Evolutionary conservation across 2,113 vertebrate genomes (phyloP).

Genomic region (Phrynocephalus versicolor): DNA sequence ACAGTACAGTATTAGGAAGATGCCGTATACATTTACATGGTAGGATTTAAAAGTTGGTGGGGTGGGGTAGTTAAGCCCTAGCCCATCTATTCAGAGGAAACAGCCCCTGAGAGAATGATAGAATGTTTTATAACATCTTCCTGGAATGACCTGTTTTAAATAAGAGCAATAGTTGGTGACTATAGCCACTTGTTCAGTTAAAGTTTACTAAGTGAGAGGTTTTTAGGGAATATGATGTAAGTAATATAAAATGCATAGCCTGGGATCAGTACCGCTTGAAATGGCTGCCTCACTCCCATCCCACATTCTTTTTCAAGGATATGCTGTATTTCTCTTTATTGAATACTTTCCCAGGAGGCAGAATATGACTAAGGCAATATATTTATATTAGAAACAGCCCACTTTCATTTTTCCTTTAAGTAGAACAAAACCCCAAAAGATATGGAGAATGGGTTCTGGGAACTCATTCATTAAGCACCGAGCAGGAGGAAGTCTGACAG

Average conservation of each 20-base stretch:
- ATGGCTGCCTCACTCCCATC: slow-evolving; percentile 31
- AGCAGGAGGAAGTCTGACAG: background rate
- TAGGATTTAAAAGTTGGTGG: slow-evolving; percentile 43
- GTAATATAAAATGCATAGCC: slow-evolving; percentile 54
- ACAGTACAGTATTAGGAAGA: slow-evolving; percentile 11
- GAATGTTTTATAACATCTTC: slow-evolving; percentile 48
- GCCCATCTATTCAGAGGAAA: slow-evolving; percentile 25
- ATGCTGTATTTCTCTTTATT: slow-evolving; percentile 38
- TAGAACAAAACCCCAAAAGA: background rate
- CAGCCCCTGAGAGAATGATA: slow-evolving; percentile 44
- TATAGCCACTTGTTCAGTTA: slow-evolving; percentile 42
- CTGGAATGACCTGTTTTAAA: slow-evolving; percentile 64
- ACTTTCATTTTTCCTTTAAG: background rate
- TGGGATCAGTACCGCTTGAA: slow-evolving; percentile 47
- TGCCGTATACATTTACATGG: slow-evolving; percentile 7
- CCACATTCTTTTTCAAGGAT: slow-evolving; percentile 56
- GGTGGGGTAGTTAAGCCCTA: slow-evolving; percentile 42
- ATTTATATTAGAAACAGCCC: slow-evolving; percentile 44
- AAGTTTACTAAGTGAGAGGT: slow-evolving; percentile 41
- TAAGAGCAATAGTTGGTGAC: slow-evolving; percentile 55
- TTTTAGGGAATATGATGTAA: slow-evolving; percentile 53
- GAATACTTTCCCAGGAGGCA: slow-evolving; percentile 39
- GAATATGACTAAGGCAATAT: background rate
- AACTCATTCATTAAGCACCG: background rate
- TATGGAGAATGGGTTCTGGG: background rate